Evolutionary conservation across 2,888 invertebrate species (phyloP), one percentile per base, ranked within the genome.

Genomic region (Lycia hirtaria): DNA sequence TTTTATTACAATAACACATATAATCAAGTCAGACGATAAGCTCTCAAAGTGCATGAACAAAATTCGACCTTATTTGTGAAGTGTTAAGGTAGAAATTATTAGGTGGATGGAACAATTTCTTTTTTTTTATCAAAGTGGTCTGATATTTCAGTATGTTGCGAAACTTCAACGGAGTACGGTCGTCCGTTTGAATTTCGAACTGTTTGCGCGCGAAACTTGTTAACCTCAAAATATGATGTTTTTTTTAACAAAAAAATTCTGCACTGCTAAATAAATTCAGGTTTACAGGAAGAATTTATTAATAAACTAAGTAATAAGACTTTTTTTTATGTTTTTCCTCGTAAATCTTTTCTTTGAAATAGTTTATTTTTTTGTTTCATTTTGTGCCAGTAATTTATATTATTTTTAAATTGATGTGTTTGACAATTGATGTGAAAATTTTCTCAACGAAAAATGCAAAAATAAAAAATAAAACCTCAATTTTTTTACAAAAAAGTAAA

Each of bases 61-160:
- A 60, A 54, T 51, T 15, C 22, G 14, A 50, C 64, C 56, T 45
- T 64, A 58, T 52, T 3, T n/a, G 0, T 10, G 22, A 37, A 12
- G 10, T 0, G 0, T 33, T 32, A 62, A 33, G 37, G 49, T 17
- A 9, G 6, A 38, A 37, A 61, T 14, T 41, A 6, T 1, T 30
- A 26, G 32, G 33, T 22, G 33, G 24, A 15, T 0, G 0, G n/a
- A 22, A 14, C 33, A 15, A 28, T 41, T 65, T 47, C 24, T 49
- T 41, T 48, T 41, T 63, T 63, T 63, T 60, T 53, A 56, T 57
- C 49, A 60, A 22, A 17, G 35, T 22, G 51, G 41, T 37, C 55
- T 50, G 53, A 35, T 48, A 32, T 60, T 52, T 62, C 65, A 66
- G 65, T 66, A 6, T 41, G 57, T 48, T 45, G 48, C 35, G 53